Evolutionary conservation across 2,113 vertebrate genomes (phyloP).

Genomic region (Elachura formosa): DNA sequence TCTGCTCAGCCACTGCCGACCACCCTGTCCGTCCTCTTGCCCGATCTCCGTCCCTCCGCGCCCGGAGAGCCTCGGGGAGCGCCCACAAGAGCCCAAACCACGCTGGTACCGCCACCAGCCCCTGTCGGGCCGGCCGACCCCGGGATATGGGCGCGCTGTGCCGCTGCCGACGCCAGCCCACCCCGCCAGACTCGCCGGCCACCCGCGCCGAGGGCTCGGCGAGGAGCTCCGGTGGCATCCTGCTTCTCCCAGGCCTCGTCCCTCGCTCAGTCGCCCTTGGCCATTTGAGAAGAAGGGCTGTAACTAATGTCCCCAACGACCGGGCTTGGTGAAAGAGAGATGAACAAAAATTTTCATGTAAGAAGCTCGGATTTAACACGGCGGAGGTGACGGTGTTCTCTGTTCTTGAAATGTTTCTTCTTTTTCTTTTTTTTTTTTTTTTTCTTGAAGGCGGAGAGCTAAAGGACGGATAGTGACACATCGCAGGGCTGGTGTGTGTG

Average conservation of each 20-base stretch:
- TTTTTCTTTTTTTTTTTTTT: not conserved
- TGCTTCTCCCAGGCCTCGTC: rapidly evolving
- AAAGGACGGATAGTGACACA: not conserved
- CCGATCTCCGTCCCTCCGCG: rapidly evolving
- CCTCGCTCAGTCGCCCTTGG: not conserved
- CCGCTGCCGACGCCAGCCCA: not conserved
- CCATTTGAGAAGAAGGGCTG: not conserved
- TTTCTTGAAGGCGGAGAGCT: not conserved
- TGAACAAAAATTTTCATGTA: not conserved
- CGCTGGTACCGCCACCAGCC: not conserved
- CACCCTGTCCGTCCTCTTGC: rapidly evolving
- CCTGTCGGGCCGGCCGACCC: too few species aligned
- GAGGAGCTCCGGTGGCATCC: too few species aligned
- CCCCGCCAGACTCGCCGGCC: too few species aligned
- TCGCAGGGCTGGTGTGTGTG: not conserved
- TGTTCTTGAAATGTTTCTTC: not conserved
- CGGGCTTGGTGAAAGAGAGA: rapidly evolving
- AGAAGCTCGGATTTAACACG: not conserved
- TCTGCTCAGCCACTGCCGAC: rapidly evolving
- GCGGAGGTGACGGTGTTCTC: not conserved
- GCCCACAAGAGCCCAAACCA: rapidly evolving
- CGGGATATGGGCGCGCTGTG: not conserved
- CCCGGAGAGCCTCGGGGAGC: not conserved
- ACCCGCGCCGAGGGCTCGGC: not conserved
- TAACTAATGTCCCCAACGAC: not conserved